Conservation (phyloP, 2,888 invertebrate genomes). For the Liposcelis brunnea region DNA sequence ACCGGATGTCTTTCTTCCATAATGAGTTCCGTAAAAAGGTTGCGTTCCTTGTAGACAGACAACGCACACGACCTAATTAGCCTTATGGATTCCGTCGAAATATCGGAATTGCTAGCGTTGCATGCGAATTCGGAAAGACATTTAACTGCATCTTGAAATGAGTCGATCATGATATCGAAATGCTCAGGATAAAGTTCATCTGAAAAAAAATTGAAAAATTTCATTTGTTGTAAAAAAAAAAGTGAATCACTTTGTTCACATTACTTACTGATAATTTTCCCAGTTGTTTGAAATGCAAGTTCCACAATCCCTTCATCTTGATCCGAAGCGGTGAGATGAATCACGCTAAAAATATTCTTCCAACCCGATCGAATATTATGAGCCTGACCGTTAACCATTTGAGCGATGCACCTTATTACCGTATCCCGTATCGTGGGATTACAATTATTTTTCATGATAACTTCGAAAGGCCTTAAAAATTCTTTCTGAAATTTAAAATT, state of each 20-base stretch:
- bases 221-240: too few species aligned
- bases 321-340: constrained; percentile 92
- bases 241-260: too few species aligned
- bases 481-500: constrained; percentile 99
- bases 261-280: constrained; percentile 72
- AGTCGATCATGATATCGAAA: constrained; percentile 91
- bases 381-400: constrained; percentile 95
- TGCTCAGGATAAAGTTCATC: constrained; percentile 75
- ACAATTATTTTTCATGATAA: constrained; percentile 94
- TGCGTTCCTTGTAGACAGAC: constrained; percentile 75
- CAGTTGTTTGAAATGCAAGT: constrained; percentile 91
- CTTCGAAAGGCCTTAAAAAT: constrained; percentile 94
- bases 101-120: constrained; percentile 92
- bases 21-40: constrained; percentile 72
- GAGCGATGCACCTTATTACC: constrained; percentile 94
- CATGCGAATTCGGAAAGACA: constrained; percentile 98
- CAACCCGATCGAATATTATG: constrained; percentile 95
- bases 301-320: constrained; percentile 92
- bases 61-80: constrained; percentile 88
- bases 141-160: constrained; percentile 98
- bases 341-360: constrained; percentile 99
- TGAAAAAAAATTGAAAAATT: too few species aligned
- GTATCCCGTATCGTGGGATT: constrained; percentile 84
- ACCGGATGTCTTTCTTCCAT: constrained; percentile 38
- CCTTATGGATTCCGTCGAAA: constrained; percentile 97